Conservation (phyloP, 2,113 vertebrate genomes). For the Ammospiza nelsoni region DNA sequence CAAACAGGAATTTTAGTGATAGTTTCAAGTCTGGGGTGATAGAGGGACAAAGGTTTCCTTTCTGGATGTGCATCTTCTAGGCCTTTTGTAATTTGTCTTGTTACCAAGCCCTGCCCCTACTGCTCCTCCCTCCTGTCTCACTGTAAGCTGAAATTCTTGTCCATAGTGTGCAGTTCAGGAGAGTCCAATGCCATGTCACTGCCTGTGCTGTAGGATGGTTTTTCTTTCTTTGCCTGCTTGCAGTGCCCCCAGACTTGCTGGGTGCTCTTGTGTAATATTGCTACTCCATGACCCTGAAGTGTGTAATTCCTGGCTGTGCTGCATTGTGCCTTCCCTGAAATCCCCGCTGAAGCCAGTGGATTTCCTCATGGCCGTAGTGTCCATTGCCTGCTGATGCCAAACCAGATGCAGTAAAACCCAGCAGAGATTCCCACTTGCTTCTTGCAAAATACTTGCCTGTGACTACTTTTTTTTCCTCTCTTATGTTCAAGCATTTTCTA, state of each 20-base stretch:
- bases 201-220: neutral
- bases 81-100: neutral
- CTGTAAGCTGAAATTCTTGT: neutral
- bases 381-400: neutral
- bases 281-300: neutral
- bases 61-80: neutral
- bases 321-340: neutral
- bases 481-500: slow-evolving; percentile 8
- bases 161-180: neutral
- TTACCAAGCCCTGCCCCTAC: neutral
- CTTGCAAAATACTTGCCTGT: neutral
- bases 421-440: slow-evolving; percentile 15
- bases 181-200: neutral
- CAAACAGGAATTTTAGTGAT: neutral
- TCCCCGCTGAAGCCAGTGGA: neutral
- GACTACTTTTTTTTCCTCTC: neutral
- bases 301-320: neutral
- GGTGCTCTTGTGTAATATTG: neutral
- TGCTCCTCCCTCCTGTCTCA: neutral
- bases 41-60: neutral
- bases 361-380: neutral
- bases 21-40: neutral
- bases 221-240: neutral
- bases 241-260: neutral
- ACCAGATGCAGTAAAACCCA: slow-evolving; percentile 30